These are phyloP conservation scores for Passer domesticus DNA, from an alignment of 2,113 vertebrate species.

Conservation along the genomic window DNA sequence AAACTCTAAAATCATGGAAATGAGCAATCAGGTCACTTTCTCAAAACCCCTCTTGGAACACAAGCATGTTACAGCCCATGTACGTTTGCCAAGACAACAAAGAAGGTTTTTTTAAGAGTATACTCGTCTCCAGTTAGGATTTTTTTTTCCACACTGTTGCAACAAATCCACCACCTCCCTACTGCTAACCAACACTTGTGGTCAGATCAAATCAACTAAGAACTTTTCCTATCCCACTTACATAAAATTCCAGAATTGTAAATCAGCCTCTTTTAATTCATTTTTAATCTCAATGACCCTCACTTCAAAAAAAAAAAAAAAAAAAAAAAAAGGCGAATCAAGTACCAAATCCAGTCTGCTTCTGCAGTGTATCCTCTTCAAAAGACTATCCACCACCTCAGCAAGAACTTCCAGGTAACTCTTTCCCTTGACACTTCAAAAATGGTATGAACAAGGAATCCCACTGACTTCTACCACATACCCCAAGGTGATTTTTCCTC, in stretches of 20 bases:
- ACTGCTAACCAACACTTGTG: background rate
- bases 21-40: background rate
- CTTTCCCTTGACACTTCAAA: background rate
- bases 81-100: background rate
- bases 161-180: constrained; percentile 2
- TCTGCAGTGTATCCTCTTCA: background rate
- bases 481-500: constrained; percentile 11
- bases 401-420: background rate
- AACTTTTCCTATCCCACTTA: background rate
- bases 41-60: background rate
- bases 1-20: background rate
- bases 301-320: background rate
- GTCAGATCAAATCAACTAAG: constrained; percentile 26
- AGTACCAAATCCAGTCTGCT: background rate
- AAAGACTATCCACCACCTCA: background rate
- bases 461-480: background rate
- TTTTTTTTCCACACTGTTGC: background rate
- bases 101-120: background rate
- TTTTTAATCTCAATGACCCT: background rate
- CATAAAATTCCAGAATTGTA: constrained; percentile 15
- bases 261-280: background rate
- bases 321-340: background rate
- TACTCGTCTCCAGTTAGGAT: background rate
- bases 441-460: background rate
- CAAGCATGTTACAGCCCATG: background rate